A percentile compares a stretch with the other conserved stretches of the same genome.
Evolutionary conservation across 1,140 invertebrate species (phyloP).

Genomic region (Proales similis): DNA sequence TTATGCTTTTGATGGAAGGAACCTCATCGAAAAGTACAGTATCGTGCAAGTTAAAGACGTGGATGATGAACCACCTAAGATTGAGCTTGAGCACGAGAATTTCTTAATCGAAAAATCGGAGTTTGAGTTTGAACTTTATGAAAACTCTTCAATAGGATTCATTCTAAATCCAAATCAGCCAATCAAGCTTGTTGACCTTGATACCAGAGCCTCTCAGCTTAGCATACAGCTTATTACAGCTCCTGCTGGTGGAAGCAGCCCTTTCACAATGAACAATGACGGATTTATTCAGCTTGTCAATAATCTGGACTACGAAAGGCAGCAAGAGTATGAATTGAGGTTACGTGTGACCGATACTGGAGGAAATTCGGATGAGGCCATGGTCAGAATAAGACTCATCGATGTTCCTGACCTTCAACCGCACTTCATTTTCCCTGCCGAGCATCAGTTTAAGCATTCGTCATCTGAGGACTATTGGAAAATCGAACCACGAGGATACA

Average conservation of each 20-base stretch:
- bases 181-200: slow-evolving; percentile 7
- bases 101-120: slow-evolving; percentile 1
- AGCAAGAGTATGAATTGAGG: slow-evolving; percentile 20
- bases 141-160: slow-evolving; percentile 25
- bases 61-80: slow-evolving; percentile 26
- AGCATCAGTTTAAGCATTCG: neutral
- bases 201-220: slow-evolving; percentile 25
- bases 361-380: slow-evolving; percentile 5
- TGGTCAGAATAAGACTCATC: slow-evolving; percentile 7
- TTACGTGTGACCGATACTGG: slow-evolving; percentile 5
- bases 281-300: slow-evolving; percentile 5
- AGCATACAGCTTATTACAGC: neutral
- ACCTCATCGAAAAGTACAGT: slow-evolving; percentile 33
- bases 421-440: slow-evolving; percentile 8
- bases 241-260: neutral
- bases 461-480: slow-evolving; percentile 10
- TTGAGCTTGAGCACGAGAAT: neutral
- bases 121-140: slow-evolving; percentile 30
- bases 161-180: neutral
- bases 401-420: slow-evolving; percentile 27
- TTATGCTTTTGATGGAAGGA: slow-evolving; percentile 21
- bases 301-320: slow-evolving; percentile 23
- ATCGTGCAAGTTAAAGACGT: slow-evolving; percentile 26
- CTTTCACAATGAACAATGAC: slow-evolving; percentile 24
- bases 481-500: slow-evolving; percentile 16